phyloP scores from a whole-genome alignment of 2,888 invertebrate species.

The Dusona sp. region DNA sequence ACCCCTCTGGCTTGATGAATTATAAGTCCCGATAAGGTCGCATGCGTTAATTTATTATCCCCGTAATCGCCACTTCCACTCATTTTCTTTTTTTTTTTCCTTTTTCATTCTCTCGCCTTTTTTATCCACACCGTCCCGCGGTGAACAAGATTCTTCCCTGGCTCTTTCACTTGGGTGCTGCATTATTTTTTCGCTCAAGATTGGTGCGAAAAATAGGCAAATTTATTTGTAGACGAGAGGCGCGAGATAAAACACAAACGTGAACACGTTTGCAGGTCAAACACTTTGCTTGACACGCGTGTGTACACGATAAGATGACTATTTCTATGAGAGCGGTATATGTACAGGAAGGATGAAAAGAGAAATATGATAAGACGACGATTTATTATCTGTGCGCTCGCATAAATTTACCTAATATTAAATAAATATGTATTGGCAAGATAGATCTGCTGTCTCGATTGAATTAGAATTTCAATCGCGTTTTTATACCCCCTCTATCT shows the following conservation, averaged over 20 bases:
- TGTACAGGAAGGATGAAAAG: neutral
- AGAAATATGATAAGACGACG: constrained; percentile 47
- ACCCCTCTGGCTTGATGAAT: constrained; percentile 80
- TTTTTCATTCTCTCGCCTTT: constrained; percentile 49
- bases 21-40: constrained; percentile 83
- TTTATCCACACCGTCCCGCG: constrained; percentile 26
- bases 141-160: constrained; percentile 55
- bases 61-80: constrained; percentile 76
- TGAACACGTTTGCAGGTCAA: constrained; percentile 40
- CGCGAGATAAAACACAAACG: constrained; percentile 42
- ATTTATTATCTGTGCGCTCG: constrained; percentile 51
- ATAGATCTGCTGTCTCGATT: constrained; percentile 23
- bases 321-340: neutral
- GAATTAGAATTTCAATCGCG: constrained; percentile 66
- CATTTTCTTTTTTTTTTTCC: constrained; percentile 36
- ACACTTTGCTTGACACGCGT: constrained; percentile 45
- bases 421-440: constrained; percentile 53
- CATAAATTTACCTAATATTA: constrained; percentile 39
- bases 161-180: constrained; percentile 42
- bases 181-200: constrained; percentile 27
- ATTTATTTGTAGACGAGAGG: constrained; percentile 55
- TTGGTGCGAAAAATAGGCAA: constrained; percentile 73
- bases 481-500: constrained; percentile 37
- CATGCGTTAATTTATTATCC: constrained; percentile 83
- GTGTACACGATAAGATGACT: constrained; percentile 22